Evolutionary conservation across 2,113 vertebrate genomes (phyloP), one percentile per base, ranked within the genome.

Genomic region (Spheniscus mendiculus): DNA sequence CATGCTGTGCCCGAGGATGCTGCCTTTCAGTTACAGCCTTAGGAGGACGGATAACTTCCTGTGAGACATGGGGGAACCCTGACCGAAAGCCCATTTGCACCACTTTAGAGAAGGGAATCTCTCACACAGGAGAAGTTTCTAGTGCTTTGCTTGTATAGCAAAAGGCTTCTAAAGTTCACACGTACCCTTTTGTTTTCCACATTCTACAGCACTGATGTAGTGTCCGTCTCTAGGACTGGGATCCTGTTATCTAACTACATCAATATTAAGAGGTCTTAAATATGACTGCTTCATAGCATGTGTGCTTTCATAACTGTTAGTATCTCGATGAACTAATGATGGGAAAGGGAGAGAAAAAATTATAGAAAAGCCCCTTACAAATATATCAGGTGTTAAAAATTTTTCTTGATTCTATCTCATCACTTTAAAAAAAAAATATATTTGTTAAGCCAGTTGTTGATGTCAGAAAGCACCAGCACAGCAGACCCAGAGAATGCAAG

Each of bases 261-360:
- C 6, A 71, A 2, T 44, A 53, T n/a, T 53, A 15, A 26, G 9
- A 52, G 4, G 40, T 38, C 22, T 79, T 63, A 71, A 82, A 58
- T 8, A 69, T 0, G 3, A 10, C 27, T 38, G 14, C 25, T 82
- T 53, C 34, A 40, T 5, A 32, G 9, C 1, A 0, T 34, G 20
- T 27, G 12, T 38, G 17, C 17, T 77, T 87, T 69, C 15, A 16
- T 50, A 59, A 45, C 30, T 56, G 22, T 16, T 82, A 26, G 26
- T 34, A 30, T 22, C 12, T 55, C 3, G 4, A 29, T 20, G 13
- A 89, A 47, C 5, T 56, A 36, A 52, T n/a, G 2, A 55, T 32
- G 10, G 6, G 16, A 73, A 89, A 72, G 25, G 9, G 32, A 53
- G 8, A 72, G 19, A 45, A 62, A 62, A 83, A 88, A 55, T 2